Conservation (phyloP, 2,797 vertebrate species). For the Alfaro cultratus region DNA sequence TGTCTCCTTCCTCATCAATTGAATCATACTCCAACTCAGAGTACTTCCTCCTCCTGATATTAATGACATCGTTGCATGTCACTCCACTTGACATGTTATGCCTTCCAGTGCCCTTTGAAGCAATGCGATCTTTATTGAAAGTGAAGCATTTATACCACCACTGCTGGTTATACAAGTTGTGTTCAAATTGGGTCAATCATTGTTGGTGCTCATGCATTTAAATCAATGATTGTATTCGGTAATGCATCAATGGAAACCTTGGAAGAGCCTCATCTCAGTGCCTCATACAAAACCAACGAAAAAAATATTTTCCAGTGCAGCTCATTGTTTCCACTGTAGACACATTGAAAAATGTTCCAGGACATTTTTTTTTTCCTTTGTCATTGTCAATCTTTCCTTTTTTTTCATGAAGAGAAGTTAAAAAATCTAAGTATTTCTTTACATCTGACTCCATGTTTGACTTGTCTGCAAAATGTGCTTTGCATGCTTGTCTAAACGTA, state of each 20-base stretch:
- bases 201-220: not conserved
- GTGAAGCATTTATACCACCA: not conserved
- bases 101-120: not conserved
- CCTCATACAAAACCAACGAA: not conserved
- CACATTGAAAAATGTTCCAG: not conserved
- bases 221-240: not conserved
- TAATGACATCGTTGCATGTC: not conserved
- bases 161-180: not conserved
- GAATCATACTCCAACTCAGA: conserved; percentile 2
- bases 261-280: not conserved
- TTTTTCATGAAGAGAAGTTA: not conserved
- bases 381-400: not conserved
- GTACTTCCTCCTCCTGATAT: not conserved
- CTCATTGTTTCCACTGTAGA: not conserved
- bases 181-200: not conserved
- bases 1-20: not conserved
- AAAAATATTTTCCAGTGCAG: not conserved
- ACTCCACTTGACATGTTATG: not conserved
- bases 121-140: not conserved
- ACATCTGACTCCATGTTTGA: not conserved
- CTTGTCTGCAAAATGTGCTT: not conserved
- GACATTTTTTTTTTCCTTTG: not conserved
- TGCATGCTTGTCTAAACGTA: not conserved
- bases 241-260: not conserved
- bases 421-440: not conserved